Evolutionary conservation across 1,140 invertebrate genomes (phyloP), one percentile per base, ranked within the genome.

Genomic region (Caenorhabditis remanei): DNA sequence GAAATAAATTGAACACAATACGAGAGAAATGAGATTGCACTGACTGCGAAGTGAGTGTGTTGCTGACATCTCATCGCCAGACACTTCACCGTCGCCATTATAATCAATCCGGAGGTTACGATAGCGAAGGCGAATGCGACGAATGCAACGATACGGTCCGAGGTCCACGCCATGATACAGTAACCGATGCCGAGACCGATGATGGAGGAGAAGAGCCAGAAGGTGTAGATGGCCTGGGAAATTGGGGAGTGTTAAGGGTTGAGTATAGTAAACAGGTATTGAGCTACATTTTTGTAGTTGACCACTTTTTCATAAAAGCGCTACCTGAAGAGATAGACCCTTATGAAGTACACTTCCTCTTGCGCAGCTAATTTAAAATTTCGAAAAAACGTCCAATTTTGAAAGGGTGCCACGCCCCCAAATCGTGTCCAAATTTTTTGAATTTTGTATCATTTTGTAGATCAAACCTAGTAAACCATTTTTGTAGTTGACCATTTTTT

Each of bases 181-280:
- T 61, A 84, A 9, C 90, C 91, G 32, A 90, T 58, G 8, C 85
- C 84, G 65, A 91, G 86, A 4, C 71, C 53, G 11, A 83, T 75
- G 83, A 91, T 90, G 4, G 90, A 91, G 46, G 88, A 63, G 65
- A 75, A 87, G 19, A 89, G 87, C 85, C 92, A 91, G n/a, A 91
- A 50, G 43, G 92, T 90, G 53, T 92, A 61, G 19, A 90, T 50
- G 24, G 41, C 55, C 67, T 87, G 87, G n/a, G 24, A 50, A 24
- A 24, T 19, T 61, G 2, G 9, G 50, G 32, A 32, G 2, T 32
- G 32, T 32, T 32, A 32, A 32, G 2, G 32, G 32, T 32, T 32
- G 2, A 32, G 32, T 32, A 32, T 32, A 32, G 32, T 0, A 32
- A 32, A 32, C 32, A 32, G 32, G 32, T 32, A 32, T 32, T 1